Conservation (phyloP, 2,888 invertebrate species). For the Habrosyne pyritoides region DNA sequence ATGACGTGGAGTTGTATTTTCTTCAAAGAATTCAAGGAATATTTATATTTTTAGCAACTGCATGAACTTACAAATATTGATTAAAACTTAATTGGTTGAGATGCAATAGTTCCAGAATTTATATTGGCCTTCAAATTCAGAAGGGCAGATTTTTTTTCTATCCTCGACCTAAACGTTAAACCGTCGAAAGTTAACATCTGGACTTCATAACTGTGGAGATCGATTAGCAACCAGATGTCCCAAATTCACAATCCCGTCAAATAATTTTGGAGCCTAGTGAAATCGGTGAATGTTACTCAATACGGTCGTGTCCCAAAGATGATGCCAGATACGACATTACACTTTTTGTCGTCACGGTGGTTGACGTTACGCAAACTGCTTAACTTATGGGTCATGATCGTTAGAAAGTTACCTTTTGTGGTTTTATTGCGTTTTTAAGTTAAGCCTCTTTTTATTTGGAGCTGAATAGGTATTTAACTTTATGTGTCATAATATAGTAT, state of each 20-base stretch:
- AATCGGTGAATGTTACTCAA: conserved; percentile 4
- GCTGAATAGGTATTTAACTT: background rate
- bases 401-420: conserved; percentile 53
- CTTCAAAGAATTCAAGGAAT: no score
- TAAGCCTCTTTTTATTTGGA: conserved; percentile 23
- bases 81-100: no score
- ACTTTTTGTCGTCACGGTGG: conserved; percentile 21
- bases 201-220: background rate
- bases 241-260: background rate
- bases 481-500: background rate
- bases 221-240: background rate
- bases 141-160: background rate
- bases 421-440: conserved; percentile 37
- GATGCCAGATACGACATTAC: conserved; percentile 30
- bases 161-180: background rate
- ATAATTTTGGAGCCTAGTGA: background rate
- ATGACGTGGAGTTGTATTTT: no score
- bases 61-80: background rate
- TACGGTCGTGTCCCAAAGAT: conserved; percentile 19
- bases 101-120: background rate
- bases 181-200: background rate
- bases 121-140: background rate
- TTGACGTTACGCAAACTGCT: conserved; percentile 30
- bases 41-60: background rate
- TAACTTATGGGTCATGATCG: conserved; percentile 42